These are phyloP conservation scores for Tachycineta bicolor DNA, from an alignment of 2,113 vertebrate genomes.

Conservation along the genomic window DNA sequence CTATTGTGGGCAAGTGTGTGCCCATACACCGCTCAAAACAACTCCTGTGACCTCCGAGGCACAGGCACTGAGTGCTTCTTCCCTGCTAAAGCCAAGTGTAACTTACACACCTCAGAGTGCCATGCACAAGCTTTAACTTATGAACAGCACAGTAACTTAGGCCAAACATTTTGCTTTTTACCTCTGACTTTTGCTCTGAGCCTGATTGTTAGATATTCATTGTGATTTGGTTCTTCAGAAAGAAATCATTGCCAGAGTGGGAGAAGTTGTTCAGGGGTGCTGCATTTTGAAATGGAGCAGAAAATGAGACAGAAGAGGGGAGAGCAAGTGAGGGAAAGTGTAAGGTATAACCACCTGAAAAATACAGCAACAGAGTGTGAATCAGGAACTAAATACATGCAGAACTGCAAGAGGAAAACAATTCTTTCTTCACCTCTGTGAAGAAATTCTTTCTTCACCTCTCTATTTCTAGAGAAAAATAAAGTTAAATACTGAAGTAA, in stretches of 20 bases:
- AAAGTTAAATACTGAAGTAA: neutral
- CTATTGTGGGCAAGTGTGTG: neutral
- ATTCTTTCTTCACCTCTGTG: neutral
- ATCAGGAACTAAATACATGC: neutral
- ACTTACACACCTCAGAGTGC: neutral
- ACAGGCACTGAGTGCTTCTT: neutral
- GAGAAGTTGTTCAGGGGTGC: neutral
- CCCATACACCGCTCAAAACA: neutral
- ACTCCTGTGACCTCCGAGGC: rapidly evolving
- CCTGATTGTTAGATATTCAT: neutral
- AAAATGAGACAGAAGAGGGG: neutral
- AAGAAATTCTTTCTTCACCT: neutral
- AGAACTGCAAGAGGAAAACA: neutral
- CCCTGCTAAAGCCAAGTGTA: neutral
- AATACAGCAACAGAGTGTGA: neutral
- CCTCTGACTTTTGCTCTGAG: neutral
- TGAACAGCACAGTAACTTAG: neutral
- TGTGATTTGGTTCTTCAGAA: neutral
- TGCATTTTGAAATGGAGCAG: neutral
- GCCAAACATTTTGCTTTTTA: neutral
- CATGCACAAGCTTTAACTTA: neutral
- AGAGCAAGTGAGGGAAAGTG: neutral
- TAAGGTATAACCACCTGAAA: neutral
- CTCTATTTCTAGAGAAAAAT: neutral
- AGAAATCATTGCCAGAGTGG: neutral